phyloP scores from a whole-genome alignment of 2,797 vertebrate genomes.

The Sebastolobus alascanus region DNA sequence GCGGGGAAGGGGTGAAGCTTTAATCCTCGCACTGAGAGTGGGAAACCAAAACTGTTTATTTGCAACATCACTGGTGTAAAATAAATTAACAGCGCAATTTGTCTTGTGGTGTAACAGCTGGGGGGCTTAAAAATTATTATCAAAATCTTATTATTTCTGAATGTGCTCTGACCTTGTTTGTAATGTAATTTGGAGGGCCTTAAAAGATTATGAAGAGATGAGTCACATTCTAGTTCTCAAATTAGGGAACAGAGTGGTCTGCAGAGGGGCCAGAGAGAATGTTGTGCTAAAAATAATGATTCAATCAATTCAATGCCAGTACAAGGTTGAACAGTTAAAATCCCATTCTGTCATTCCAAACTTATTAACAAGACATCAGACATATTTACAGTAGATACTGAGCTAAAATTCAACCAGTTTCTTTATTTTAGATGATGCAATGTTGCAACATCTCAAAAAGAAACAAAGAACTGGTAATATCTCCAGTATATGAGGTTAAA shows the following conservation, averaged over 20 bases:
- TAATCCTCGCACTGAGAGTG: constrained; percentile 47
- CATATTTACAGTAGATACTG: background rate
- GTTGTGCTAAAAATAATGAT: constrained; percentile 49
- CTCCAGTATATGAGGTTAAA: background rate
- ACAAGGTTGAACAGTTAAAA: constrained; percentile 58
- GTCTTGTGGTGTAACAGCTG: constrained; percentile 59
- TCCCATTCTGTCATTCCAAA: constrained; percentile 33
- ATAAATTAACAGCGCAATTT: constrained; percentile 66
- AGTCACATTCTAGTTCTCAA: constrained; percentile 63
- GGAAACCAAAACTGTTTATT: constrained; percentile 59
- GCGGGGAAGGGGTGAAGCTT: background rate
- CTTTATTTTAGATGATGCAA: background rate
- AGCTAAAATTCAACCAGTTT: constrained; percentile 8
- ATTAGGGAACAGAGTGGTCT: constrained; percentile 55
- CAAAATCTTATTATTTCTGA: constrained; percentile 74
- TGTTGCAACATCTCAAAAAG: background rate
- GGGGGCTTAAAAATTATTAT: constrained; percentile 74
- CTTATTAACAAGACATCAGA: background rate
- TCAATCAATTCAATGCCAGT: constrained; percentile 51
- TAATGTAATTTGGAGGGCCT: constrained; percentile 77
- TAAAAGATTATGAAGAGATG: constrained; percentile 78
- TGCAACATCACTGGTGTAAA: constrained; percentile 50
- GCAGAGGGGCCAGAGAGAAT: constrained; percentile 33
- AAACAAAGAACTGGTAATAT: background rate
- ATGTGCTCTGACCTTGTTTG: constrained; percentile 76